Evolutionary conservation across 2,888 invertebrate genomes (phyloP).

Genomic region (Oscheius sp.): DNA sequence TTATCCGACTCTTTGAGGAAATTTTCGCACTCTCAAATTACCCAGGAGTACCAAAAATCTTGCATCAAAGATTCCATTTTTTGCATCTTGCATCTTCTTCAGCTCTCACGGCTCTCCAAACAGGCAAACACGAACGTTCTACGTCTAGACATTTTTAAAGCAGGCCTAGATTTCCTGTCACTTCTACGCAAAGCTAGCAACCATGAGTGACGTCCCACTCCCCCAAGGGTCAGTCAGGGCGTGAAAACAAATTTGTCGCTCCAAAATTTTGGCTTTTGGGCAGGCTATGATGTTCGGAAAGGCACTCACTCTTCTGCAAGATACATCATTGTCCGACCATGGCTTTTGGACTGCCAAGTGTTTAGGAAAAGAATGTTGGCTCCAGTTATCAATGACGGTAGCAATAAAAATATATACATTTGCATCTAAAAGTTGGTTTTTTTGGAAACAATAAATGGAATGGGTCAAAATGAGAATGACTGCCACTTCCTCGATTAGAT

Average conservation of each 20-base stretch:
- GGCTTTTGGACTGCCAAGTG: conserved; percentile 58
- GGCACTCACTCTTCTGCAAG: conserved; percentile 45
- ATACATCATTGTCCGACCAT: conserved; percentile 54
- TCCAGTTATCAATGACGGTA: background rate
- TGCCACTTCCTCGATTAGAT: conserved; percentile 19
- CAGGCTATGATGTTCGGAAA: background rate
- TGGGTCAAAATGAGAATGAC: background rate
- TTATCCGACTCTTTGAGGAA: background rate
- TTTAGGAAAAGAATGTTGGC: conserved; percentile 53
- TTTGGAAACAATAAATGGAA: background rate
- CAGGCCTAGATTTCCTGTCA: background rate
- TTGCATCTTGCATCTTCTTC: background rate
- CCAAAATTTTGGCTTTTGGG: conserved; percentile 7
- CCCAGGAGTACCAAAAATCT: background rate
- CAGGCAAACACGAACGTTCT: too few species aligned
- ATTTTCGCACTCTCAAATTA: background rate
- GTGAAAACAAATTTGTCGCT: conserved; percentile 33
- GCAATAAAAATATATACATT: background rate
- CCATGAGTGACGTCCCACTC: background rate
- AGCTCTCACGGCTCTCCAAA: too few species aligned
- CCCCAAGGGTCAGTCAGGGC: conserved; percentile 28
- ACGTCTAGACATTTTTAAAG: background rate
- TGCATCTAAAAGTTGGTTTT: conserved; percentile 4
- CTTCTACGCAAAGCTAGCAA: too few species aligned
- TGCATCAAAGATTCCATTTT: background rate